Base-by-base conservation (phyloP, 2,888 invertebrate genomes). In the Andrena flavipes region DNA sequence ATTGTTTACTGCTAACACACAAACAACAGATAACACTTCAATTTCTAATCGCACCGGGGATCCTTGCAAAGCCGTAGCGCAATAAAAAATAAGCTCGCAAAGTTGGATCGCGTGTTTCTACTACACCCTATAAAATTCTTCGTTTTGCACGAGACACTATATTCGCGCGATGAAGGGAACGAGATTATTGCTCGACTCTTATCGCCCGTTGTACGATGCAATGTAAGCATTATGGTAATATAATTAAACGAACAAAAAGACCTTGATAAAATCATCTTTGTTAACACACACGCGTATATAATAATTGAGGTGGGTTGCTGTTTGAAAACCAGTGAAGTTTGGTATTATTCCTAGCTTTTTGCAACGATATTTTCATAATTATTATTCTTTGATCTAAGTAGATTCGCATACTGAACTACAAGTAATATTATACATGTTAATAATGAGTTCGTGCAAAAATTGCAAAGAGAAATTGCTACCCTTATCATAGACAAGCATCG, bases 121-220 rank as follows among this genome's bases (percentile, higher is more conserved):
- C 26, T 59, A 69, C 29, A 10, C 3, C 13, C 13, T 29, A 30
- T 60, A 4, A 23, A 33, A 56, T 30, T 54, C 67, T 54, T 33
- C 68, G 10, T 7, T n/a, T 35, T 7, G 7, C 56, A 16, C 48
- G 20, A 26, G 64, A 64, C 26, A 48, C 48, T 48, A 20, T 29
- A 29, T 13, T 2, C 16, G 10, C 35, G 26, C 56, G 67, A 77
- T 48, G 67, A 67, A 62, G 51, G 68, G 54, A 48, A 68, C 30
- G 48, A 62, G 78, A 78, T 75, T 75, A 68, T 68, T 77, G 23
- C 77, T 10, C 35, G 60, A 29, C 23, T 68, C 51, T 77, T 77
- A 77, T 74, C 77, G 51, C 23, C 20, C 30, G 62, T 60, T 59
- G 51, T 51, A 51, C 62, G 65, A 54, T 48, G 67, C 74, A 51